Conservation (phyloP, 2,797 vertebrate species). For the Lagothrix lagotricha region DNA sequence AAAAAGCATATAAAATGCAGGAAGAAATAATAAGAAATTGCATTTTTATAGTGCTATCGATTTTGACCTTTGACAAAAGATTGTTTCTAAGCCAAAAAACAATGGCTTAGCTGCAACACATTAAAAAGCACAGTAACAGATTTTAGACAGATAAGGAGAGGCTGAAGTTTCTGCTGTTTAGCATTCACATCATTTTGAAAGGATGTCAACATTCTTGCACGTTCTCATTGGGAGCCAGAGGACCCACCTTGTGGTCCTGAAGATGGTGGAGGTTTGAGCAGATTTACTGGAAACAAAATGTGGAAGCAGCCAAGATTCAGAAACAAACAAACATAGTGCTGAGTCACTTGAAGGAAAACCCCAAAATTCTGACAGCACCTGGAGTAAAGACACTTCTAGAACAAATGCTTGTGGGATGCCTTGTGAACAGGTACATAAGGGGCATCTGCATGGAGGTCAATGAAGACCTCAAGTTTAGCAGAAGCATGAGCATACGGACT, state of each 20-base stretch:
- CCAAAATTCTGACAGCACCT: not conserved
- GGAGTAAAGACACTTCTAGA: not conserved
- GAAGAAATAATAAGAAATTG: not conserved
- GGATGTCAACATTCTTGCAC: not conserved
- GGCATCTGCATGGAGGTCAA: not conserved
- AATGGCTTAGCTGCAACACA: not conserved
- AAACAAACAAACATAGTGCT: not conserved
- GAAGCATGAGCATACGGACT: not conserved
- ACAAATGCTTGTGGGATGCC: not conserved
- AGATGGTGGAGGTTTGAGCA: not conserved
- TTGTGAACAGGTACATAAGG: not conserved
- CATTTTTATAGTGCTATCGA: not conserved
- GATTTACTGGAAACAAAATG: not conserved
- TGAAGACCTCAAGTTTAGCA: not conserved
- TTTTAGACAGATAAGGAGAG: not conserved
- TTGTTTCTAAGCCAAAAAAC: not conserved
- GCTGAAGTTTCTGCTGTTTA: not conserved
- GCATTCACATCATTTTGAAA: not conserved
- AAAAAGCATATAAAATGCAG: not conserved
- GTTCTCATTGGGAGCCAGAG: not conserved
- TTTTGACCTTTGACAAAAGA: not conserved
- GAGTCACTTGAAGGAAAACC: not conserved
- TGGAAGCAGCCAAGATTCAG: not conserved
- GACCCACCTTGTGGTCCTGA: not conserved
- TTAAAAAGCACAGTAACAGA: not conserved